Evolutionary conservation across 2,113 vertebrate genomes (phyloP).

Genomic region (Dasyprocta punctata): DNA sequence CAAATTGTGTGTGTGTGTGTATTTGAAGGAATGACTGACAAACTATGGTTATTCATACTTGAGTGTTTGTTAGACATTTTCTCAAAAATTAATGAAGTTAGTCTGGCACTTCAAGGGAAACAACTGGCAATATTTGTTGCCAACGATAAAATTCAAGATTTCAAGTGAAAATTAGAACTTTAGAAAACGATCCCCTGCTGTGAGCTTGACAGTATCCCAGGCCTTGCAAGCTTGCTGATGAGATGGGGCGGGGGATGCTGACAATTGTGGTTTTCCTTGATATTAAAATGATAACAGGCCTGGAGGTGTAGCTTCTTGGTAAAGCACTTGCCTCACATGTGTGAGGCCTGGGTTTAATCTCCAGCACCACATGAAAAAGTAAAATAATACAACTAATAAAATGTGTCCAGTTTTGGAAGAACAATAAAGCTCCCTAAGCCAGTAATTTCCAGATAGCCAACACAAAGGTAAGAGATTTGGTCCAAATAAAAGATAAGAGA

Average conservation of each 20-base stretch:
- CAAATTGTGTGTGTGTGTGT: neutral
- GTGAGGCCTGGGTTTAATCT: neutral
- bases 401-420: neutral
- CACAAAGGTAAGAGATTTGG: neutral
- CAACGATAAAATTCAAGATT: slow-evolving; percentile 57
- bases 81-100: slow-evolving; percentile 57
- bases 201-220: neutral
- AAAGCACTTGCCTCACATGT: neutral
- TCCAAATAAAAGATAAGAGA: neutral
- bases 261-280: neutral
- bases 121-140: slow-evolving; percentile 8
- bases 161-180: slow-evolving; percentile 22
- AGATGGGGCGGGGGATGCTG: neutral
- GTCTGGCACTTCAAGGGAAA: slow-evolving; percentile 41
- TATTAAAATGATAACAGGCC: neutral
- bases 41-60: slow-evolving; percentile 41
- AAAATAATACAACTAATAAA: neutral
- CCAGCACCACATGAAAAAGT: neutral
- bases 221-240: neutral
- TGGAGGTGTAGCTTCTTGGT: neutral
- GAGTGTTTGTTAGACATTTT: slow-evolving; percentile 55
- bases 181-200: neutral
- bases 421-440: neutral
- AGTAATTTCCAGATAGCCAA: slow-evolving; percentile 27
- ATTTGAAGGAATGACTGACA: slow-evolving; percentile 32